Conservation (phyloP, 2,888 invertebrate genomes). For the Drosophila nr. perissopoda region DNA sequence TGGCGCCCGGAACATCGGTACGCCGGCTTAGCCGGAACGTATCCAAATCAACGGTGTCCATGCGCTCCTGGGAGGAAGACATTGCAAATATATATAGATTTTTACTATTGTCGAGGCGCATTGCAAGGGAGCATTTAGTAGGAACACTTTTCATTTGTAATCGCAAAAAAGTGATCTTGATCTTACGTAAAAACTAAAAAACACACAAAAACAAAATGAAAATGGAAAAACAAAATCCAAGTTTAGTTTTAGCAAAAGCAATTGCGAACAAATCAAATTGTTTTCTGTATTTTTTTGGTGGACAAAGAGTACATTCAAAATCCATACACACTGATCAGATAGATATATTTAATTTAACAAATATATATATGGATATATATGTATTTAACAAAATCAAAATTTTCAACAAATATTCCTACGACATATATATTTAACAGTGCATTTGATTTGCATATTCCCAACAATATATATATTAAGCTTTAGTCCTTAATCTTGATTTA, state of each 20-base stretch:
- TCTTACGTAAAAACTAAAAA: constrained; percentile 58
- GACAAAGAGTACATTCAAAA: constrained; percentile 41
- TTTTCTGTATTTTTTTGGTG: constrained; percentile 71
- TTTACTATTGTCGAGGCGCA: constrained; percentile 54
- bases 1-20: constrained; percentile 15
- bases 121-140: constrained; percentile 59
- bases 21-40: constrained; percentile 45
- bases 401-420: constrained; percentile 63
- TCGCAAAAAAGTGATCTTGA: constrained; percentile 75
- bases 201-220: background rate
- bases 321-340: constrained; percentile 19
- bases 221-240: constrained; percentile 17
- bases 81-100: constrained; percentile 45
- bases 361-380: constrained; percentile 16
- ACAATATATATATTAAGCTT: constrained; percentile 25
- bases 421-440: constrained; percentile 41
- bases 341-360: constrained; percentile 6
- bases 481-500: constrained; percentile 36
- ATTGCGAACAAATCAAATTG: constrained; percentile 67
- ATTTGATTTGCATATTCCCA: constrained; percentile 68
- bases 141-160: constrained; percentile 58
- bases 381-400: constrained; percentile 41
- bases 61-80: constrained; percentile 35
- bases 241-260: constrained; percentile 59
- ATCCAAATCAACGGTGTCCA: constrained; percentile 28